These are phyloP conservation scores for Steatocranus sp. DNA, from an alignment of 2,797 vertebrate species.

Conservation along the genomic window DNA sequence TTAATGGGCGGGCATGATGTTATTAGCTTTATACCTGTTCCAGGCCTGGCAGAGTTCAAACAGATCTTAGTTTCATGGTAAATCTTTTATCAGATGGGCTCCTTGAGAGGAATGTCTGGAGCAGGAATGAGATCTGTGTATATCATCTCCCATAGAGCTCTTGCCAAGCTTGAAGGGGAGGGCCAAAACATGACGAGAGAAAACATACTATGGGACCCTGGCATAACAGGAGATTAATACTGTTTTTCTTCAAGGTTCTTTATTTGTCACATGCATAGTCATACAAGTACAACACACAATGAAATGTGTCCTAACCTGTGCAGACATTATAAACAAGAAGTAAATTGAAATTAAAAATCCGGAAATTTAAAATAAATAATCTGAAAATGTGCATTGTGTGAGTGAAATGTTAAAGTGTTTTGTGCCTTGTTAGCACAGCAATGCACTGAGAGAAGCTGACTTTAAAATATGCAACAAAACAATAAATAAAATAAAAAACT, in stretches of 20 bases:
- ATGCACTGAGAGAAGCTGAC: not conserved
- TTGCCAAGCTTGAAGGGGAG: not conserved
- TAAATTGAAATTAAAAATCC: not conserved
- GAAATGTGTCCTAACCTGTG: not conserved
- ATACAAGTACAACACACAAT: not conserved
- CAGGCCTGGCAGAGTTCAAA: not conserved
- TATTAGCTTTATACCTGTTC: not conserved
- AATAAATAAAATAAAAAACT: not conserved
- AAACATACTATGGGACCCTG: not conserved
- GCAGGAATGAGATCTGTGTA: not conserved
- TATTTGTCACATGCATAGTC: not conserved
- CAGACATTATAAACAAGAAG: not conserved
- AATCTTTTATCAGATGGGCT: not conserved
- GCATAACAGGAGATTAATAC: not conserved
- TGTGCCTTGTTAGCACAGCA: not conserved
- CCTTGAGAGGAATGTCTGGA: not conserved
- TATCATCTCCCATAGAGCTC: not conserved
- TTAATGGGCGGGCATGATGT: not conserved
- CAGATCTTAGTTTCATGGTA: not conserved
- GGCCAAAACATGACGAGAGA: not conserved
- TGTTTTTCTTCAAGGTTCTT: not conserved
- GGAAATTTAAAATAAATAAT: not conserved
- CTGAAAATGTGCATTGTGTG: not conserved
- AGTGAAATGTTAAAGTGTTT: not conserved
- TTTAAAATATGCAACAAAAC: not conserved